Base-by-base conservation (phyloP, 2,797 vertebrate species). In the Acanthis flammea region DNA sequence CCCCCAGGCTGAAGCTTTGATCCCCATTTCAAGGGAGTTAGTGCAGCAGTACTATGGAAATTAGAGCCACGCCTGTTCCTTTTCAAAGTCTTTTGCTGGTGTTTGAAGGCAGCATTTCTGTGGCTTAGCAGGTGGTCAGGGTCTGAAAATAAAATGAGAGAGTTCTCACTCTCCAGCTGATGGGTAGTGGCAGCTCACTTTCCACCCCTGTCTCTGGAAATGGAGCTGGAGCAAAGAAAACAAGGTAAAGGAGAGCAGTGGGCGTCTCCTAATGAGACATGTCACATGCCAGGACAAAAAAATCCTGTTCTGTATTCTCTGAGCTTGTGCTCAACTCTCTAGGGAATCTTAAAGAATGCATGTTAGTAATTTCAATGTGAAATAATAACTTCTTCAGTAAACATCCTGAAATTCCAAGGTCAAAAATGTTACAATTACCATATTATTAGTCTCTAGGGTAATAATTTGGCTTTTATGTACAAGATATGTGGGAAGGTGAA, bases 311-410 rank as follows among this genome's bases (percentile, higher is more conserved):
- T 73, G 41, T 83, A 41, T 92, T 95, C 87, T 87, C 67, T 3
- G 4, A 84, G 77, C 61, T 79, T 83, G 60, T 0, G 0, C 67
- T 88, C 31, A 15, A 21, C 87, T 47, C 77, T 81, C 88, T 82
- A 47, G 90, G 94, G 92, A 89, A 74, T 78, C 55, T 78, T 77
- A 58, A 84, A 65, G 70, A 96, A 67, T 60, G 66, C 68, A 76
- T 9, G 23, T 85, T 90, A 78, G 75, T 74, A 94, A 96, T 96
- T 97, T 96, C 60, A 75, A 39, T 81, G 84, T 76, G 85, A 96
- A 97, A 94, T 86, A 95, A 92, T 90, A 93, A 94, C 76, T 97
- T 96, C 90, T 94, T 94, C 90, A 84, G 72, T 83, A 94, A 95
- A 83, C 86, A 90, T 95, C 58, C 87, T 94, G 83, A 92, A 96